Evolutionary conservation across 2,113 vertebrate genomes (phyloP), one percentile per base, ranked within the genome.

Genomic region (Nothoprocta perdicaria): DNA sequence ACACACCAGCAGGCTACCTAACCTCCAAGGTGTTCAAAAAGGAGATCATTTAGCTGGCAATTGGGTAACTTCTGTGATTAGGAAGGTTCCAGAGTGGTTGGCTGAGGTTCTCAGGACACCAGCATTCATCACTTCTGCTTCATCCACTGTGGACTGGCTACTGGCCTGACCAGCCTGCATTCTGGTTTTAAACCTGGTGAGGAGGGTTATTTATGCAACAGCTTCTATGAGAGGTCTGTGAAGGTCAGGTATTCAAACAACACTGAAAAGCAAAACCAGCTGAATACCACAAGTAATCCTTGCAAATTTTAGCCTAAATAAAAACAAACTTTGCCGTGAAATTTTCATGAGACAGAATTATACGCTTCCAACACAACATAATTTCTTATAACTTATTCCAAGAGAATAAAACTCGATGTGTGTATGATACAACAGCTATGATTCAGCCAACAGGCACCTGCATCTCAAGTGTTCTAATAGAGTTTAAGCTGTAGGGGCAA

Each of bases 401-500:
- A 6, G 7, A 22, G 7, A 74, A 74, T 35, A 69, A 75, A 69
- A 62, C 12, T 48, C 55, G 0, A 0, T 22, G 12, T 18, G 12
- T 18, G n/a, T 52, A 72, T 19, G 26, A 50, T 57, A 35, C 14
- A 63, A 57, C 9, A 35, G 14, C 53, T 41, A 16, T 43, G 45
- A 61, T 67, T 67, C 6, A 79, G 35, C n/a, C n/a, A 33, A 40
- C 24, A 24, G 46, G 27, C 26, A 67, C 46, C 67, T 84, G 40
- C 24, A 26, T 60, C 18, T 73, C 52, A 73, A 45, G 26, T 46
- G 9, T 79, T 73, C 60, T 33, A 53, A 33, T 55, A 53, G 45
- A 46, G 58, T 80, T 67, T 29, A 45, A 45, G 52, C 52, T 53
- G 26, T 67, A 79, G 27, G 33, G 12, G 43, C 41, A 79, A 52